phyloP scores from a whole-genome alignment of 2,113 vertebrate species.

The Willisornis vidua region DNA sequence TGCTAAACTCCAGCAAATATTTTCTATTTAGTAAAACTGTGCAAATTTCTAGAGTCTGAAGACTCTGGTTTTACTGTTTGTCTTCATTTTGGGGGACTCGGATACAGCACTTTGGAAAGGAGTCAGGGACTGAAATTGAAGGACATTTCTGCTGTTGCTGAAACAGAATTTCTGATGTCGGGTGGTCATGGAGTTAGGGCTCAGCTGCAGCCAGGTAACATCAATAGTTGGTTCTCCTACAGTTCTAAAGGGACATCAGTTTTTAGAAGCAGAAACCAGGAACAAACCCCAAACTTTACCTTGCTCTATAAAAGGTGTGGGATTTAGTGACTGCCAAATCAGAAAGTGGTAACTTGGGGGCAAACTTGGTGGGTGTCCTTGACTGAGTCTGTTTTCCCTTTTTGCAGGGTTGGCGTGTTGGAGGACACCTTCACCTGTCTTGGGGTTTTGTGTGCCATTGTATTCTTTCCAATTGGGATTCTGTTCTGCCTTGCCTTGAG shows the following conservation, averaged over 20 bases:
- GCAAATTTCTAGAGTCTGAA: neutral
- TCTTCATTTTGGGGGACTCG: neutral
- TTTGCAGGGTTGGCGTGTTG: constrained; percentile 91
- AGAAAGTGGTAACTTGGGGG: neutral
- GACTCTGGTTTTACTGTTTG: neutral
- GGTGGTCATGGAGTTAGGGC: neutral
- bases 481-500: constrained; percentile 95
- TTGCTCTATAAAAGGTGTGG: neutral
- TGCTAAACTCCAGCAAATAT: neutral
- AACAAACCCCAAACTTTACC: neutral
- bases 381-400: constrained; percentile 26
- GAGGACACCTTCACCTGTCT: constrained; percentile 98
- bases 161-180: neutral
- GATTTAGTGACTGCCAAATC: neutral
- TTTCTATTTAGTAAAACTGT: neutral
- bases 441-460: constrained; percentile 93
- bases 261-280: neutral
- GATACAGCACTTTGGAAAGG: neutral
- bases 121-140: neutral
- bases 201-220: neutral
- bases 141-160: neutral
- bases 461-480: constrained; percentile 95
- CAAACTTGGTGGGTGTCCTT: neutral
- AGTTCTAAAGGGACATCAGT: neutral
- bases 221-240: neutral